A percentile compares a stretch with the other conserved stretches of the same genome.
These are phyloP conservation scores for Rhegmatorhina hoffmannsi DNA, from an alignment of 2,113 vertebrate genomes.

Conservation along the genomic window DNA sequence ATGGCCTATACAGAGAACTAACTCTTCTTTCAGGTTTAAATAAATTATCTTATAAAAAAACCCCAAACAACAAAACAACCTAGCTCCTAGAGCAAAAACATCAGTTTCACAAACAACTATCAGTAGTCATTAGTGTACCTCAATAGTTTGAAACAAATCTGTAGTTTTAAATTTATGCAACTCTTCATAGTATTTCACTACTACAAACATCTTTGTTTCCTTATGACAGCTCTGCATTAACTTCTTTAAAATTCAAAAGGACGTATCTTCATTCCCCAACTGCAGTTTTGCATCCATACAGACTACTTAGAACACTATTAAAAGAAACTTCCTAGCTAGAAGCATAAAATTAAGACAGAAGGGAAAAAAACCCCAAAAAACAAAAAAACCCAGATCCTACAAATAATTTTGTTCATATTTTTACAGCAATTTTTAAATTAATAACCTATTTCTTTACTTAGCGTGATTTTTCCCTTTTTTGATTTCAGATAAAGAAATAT, in stretches of 20 bases:
- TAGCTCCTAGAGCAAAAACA: not conserved
- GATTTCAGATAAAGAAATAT: not conserved
- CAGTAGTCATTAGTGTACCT: not conserved
- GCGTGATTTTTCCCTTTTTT: not conserved
- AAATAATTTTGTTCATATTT: slow-evolving; percentile 58
- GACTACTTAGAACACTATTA: not conserved
- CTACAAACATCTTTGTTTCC: not conserved
- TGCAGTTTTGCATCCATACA: not conserved
- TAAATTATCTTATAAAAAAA: not conserved
- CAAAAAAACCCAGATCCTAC: not conserved
- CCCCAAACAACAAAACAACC: not conserved
- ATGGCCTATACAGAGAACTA: not conserved
- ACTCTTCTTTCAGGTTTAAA: not conserved
- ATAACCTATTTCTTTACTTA: slow-evolving; percentile 50
- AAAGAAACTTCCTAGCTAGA: slow-evolving; percentile 16
- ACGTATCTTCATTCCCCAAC: not conserved
- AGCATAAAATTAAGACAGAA: not conserved
- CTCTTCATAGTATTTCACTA: not conserved
- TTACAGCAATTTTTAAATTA: slow-evolving; percentile 77
- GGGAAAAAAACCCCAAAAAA: not conserved
- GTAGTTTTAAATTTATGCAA: not conserved
- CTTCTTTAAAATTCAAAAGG: not conserved
- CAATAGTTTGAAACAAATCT: not conserved
- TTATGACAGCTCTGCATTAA: not conserved
- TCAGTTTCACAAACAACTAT: not conserved